Evolutionary conservation across 2,888 invertebrate species (phyloP), one percentile per base, ranked within the genome.

Genomic region (Mechanitis messenoides): DNA sequence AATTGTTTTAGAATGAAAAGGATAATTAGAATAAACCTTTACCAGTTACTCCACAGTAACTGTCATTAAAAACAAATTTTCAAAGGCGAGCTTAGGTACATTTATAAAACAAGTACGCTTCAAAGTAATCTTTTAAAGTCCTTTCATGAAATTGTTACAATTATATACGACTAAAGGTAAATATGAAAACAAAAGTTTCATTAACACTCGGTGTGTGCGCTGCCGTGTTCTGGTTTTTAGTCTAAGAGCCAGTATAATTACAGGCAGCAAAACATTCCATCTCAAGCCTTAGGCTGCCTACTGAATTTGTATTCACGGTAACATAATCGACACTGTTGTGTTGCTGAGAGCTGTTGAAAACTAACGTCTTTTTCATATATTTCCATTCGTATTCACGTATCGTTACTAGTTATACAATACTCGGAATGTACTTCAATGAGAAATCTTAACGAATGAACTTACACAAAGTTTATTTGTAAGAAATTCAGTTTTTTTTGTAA

Each of bases 61-160:
- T 50, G 50, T 50, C 50, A 50, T 50, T 50, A 50, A 50, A 50
- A 31, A 50, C 50, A 31, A 31, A 50, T 50, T 50, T 50, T 50
- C 50, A 50, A 50, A 50, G 50, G 50, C 31, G 50, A 50, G 50
- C 50, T 31, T 31, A 20, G 20, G 20, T 20, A 50, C 50, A 31
- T 28, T 50, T 50, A 50, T 50, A 31, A 50, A 50, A 50, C 50
- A 50, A 50, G 50, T 50, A 50, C 28, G 50, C 50, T 50, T 50
- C 31, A 50, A 50, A 50, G 50, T 50, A 50, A 50, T 50, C 50
- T 50, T 50, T 50, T 50, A 50, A 50, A 31, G 50, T 50, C 50
- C 50, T 50, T 50, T 50, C 50, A 50, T 50, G 50, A 50, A 50
- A 50, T 50, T 50, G 50, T 50, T 50, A 50, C 50, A 50, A 50